Evolutionary conservation across 2,797 vertebrate genomes (phyloP), one percentile per base, ranked within the genome.

Genomic region (Luscinia megarhynchos): DNA sequence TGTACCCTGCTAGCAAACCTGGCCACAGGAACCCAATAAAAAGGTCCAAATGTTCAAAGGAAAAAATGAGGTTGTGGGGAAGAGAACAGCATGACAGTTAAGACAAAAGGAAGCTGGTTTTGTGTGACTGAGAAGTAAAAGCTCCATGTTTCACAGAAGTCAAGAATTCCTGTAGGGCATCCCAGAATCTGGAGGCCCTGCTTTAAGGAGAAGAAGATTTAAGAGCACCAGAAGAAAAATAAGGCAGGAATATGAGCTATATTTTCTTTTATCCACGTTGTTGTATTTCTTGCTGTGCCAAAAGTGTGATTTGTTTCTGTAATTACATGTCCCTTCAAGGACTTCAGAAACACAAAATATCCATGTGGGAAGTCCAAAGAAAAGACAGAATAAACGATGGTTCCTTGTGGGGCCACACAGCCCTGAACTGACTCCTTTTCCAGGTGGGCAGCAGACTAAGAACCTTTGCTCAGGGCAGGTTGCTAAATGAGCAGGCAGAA

Each of bases 281-380:
- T 45, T 76, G n/a, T 82, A 66, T 68, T 94, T 92, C 79, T 88
- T 66, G 50, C 32, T 2, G 3, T 61, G 48, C 24, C 72, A 63
- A 66, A 92, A 53, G 16, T 67, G 22, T 80, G 45, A 89, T 91
- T 93, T 89, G 12, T 67, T 94, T 77, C 82, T 83, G 57, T 80
- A 74, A 70, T 87, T 84, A 43, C 41, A 73, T 43, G 27, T 61
- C 57, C 27, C 59, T 74, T 61, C 58, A 74, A 89, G 36, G 34
- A 74, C 54, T 83, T 64, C 45, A 64, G 46, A 67, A 94, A 75
- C 57, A 89, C 38, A 80, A 85, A 92, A 77, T 67, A 89, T 40
- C 50, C 27, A 17, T 15, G 8, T 26, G 22, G 27, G 14, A 93
- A 67, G 26, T 50, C 67, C 16, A 6, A 92, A 80, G 30, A 54